Evolutionary conservation across 2,113 vertebrate species (phyloP).

Genomic region (Globicephala melas): DNA sequence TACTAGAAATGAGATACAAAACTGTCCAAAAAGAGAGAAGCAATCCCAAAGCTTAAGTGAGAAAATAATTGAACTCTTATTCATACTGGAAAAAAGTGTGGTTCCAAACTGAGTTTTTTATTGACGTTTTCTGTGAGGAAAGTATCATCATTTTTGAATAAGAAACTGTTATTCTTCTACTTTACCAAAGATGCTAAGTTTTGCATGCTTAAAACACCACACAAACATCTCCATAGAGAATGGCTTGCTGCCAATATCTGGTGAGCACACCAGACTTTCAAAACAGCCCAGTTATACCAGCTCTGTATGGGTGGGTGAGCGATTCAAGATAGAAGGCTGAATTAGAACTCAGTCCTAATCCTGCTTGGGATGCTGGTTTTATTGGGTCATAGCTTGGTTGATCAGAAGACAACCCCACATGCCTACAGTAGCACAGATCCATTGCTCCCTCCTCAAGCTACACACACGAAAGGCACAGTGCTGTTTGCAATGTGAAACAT

Average conservation of each 20-base stretch:
- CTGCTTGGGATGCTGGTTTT: background rate
- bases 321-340: background rate
- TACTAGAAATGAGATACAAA: slow-evolving; percentile 58
- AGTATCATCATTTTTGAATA: slow-evolving; percentile 43
- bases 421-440: background rate
- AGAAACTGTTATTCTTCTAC: slow-evolving; percentile 27
- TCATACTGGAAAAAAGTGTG: slow-evolving; percentile 22
- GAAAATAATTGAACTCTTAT: slow-evolving; percentile 58
- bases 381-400: background rate
- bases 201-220: slow-evolving; percentile 54
- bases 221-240: slow-evolving; percentile 48
- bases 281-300: background rate
- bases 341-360: background rate
- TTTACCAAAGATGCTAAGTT: slow-evolving; percentile 54
- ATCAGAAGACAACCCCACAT: background rate
- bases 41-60: slow-evolving; percentile 35
- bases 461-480: background rate
- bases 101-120: slow-evolving; percentile 43
- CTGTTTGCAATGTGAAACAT: background rate
- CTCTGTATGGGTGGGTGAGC: background rate
- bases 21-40: slow-evolving; percentile 48
- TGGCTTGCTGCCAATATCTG: slow-evolving; percentile 22
- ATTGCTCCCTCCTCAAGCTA: background rate
- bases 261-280: background rate
- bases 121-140: slow-evolving; percentile 33